Conservation (phyloP, 2,797 vertebrate genomes). For the Ctenosaura bakeri region DNA sequence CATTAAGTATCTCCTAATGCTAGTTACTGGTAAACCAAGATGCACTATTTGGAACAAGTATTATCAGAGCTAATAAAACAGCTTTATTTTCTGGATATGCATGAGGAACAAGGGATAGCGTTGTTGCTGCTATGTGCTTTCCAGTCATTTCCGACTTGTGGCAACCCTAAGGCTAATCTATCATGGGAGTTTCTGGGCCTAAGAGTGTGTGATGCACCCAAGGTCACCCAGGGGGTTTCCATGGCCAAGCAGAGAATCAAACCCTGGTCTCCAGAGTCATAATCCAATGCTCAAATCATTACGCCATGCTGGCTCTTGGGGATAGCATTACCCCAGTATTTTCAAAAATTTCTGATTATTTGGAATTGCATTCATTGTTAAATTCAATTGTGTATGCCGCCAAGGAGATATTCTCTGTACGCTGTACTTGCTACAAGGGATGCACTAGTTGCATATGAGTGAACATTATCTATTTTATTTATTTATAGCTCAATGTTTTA, state of each 20-base stretch:
- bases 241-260: too few species aligned
- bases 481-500: too few species aligned
- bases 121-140: too few species aligned
- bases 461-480: background rate
- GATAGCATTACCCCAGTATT: background rate
- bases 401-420: background rate
- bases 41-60: too few species aligned
- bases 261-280: too few species aligned
- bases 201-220: too few species aligned
- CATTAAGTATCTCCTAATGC: too few species aligned
- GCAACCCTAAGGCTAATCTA: background rate
- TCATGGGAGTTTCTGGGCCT: too few species aligned
- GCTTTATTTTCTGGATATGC: background rate
- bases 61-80: background rate
- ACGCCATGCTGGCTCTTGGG: background rate
- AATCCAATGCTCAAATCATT: too few species aligned
- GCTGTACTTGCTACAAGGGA: background rate
- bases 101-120: background rate
- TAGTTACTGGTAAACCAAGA: too few species aligned
- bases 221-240: too few species aligned
- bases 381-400: background rate
- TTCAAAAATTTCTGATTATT: background rate
- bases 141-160: too few species aligned
- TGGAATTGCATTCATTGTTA: background rate
- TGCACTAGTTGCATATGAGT: background rate